Evolutionary conservation across 2,797 vertebrate genomes (phyloP), one percentile per base, ranked within the genome.

Genomic region (Pseudomugil tenellus): DNA sequence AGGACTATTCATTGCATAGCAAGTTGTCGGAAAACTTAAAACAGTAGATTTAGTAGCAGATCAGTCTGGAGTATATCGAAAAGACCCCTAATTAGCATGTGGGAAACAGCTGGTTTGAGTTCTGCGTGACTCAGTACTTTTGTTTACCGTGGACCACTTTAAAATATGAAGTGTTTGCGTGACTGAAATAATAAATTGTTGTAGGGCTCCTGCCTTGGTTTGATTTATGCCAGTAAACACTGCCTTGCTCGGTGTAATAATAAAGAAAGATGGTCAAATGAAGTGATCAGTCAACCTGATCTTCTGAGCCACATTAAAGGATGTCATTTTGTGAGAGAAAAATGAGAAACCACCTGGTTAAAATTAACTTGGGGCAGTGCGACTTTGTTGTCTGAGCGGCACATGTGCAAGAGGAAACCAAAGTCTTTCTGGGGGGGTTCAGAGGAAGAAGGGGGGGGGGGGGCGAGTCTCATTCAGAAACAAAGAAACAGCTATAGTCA

Each of bases 311-410:
- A 70, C 53, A 72, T 74, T 62, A 61, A 41, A 52, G 56, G 68
- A 68, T 0, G 31, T 35, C 39, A 48, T 58, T 70, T 76, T 57
- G 61, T 63, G 26, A 64, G 49, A 48, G 32, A 71, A 69, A 73
- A 76, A 77, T 43, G 8, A 74, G 23, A 53, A 34, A 60, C 55
- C 85, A 88, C 80, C 88, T 88, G 87, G 78, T 83, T 67, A 41
- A 81, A 80, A 82, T 89, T 82, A 89, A 74, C 71, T 56, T 23
- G 39, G 53, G 66, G 61, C 69, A 80, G 21, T 70, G 76, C 16
- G 28, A 72, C 77, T 81, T 86, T 75, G 65, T 54, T 67, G 74
- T 81, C 61, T 34, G 48, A 60, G 65, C 59, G 75, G 23, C 87
- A 82, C 67, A 77, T 77, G 77, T 81, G 76, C 69, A 63, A 72